Evolutionary conservation across 2,888 invertebrate species (phyloP).

Genomic region (Chromoteleia sp.): DNA sequence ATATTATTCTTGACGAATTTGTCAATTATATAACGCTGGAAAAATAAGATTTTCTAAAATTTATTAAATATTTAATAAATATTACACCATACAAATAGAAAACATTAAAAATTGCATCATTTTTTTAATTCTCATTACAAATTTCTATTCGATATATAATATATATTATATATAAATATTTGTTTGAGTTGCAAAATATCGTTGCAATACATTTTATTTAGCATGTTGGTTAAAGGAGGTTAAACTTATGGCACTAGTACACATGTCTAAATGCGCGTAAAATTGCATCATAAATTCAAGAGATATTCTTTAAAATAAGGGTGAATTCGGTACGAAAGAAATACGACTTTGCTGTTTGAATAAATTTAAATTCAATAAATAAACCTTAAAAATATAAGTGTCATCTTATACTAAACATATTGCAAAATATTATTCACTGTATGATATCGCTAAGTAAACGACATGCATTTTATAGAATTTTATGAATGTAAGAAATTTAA

Average conservation of each 20-base stretch:
- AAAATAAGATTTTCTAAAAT: no score
- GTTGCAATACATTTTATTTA: neutral
- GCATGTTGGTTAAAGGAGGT: neutral
- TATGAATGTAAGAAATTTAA: neutral
- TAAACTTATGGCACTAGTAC: neutral
- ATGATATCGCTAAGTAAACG: neutral
- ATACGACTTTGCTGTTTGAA: slow-evolving; percentile 1
- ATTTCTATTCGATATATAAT: no score
- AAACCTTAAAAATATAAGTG: neutral
- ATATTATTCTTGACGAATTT: no score
- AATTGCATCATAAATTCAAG: slow-evolving; percentile 37
- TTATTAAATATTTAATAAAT: no score
- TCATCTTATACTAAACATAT: neutral
- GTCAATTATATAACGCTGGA: no score
- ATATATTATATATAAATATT: no score
- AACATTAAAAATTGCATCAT: no score
- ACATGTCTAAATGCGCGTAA: slow-evolving; percentile 25
- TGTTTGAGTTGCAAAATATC: neutral
- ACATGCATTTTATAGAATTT: neutral
- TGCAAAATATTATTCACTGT: neutral
- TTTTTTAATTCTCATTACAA: no score
- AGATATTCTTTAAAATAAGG: slow-evolving; percentile 13
- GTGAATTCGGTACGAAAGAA: slow-evolving; percentile 14
- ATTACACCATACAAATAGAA: no score
- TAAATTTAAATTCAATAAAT: slow-evolving; percentile 24